A percentile compares a stretch with the other conserved stretches of the same genome.
These are phyloP conservation scores for Rhynchopsitta pachyrhyncha DNA, from an alignment of 2,113 vertebrate genomes.

Conservation along the genomic window DNA sequence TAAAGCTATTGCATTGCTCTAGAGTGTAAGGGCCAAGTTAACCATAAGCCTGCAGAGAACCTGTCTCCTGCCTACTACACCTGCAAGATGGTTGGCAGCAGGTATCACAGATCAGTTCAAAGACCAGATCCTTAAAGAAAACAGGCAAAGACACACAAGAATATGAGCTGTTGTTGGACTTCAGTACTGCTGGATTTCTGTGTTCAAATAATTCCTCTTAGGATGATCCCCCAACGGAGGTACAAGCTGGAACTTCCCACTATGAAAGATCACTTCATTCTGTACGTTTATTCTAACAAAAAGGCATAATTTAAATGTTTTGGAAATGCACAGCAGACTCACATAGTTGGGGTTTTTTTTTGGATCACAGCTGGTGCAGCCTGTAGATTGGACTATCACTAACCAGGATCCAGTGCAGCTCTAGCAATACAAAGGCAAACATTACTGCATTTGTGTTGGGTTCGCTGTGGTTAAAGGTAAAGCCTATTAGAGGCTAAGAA, in stretches of 20 bases:
- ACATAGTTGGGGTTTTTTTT: fast-evolving
- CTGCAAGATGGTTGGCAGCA: neutral
- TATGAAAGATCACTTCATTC: neutral
- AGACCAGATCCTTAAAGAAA: neutral
- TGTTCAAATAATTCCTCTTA: neutral
- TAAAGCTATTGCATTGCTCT: neutral
- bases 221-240: neutral
- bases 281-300: neutral
- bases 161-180: neutral
- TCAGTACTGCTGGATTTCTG: neutral
- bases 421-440: neutral
- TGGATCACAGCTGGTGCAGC: neutral
- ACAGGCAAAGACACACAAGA: neutral
- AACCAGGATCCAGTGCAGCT: neutral
- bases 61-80: neutral
- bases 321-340: neutral
- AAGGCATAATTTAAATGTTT: neutral
- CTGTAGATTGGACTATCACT: neutral
- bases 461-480: neutral
- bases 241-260: neutral
- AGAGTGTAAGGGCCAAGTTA: neutral
- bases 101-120: neutral
- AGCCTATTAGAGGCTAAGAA: neutral
- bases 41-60: neutral
- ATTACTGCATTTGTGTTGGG: neutral